A percentile compares a stretch with the other conserved stretches of the same genome.
phyloP scores from a whole-genome alignment of 2,113 vertebrate genomes.

The Paradoxurus hermaphroditus region DNA sequence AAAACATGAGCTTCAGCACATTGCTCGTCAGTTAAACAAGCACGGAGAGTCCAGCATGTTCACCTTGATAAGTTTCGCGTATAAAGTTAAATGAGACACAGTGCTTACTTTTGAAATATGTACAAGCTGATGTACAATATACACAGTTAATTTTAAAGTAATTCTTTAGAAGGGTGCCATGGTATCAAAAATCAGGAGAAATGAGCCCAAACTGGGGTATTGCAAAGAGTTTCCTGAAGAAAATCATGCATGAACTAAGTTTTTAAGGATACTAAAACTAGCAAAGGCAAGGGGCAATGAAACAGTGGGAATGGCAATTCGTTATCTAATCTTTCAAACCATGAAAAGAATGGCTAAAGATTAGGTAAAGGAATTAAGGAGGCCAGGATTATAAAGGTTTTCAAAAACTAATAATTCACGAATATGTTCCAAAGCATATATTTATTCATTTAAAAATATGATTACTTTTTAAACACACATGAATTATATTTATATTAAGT shows the following conservation, averaged over 20 bases:
- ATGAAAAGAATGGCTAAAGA: not conserved
- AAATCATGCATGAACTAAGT: not conserved
- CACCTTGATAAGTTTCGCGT: not conserved
- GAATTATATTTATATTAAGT: not conserved
- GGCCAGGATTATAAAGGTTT: not conserved
- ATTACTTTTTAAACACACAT: not conserved
- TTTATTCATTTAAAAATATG: not conserved
- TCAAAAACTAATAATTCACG: not conserved
- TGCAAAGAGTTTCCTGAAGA: not conserved
- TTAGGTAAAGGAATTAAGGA: not conserved
- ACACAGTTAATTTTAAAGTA: not conserved
- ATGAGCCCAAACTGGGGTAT: not conserved
- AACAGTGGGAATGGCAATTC: not conserved
- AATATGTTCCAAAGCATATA: not conserved
- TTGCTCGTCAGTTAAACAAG: not conserved
- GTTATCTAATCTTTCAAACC: not conserved
- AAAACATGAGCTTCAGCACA: not conserved
- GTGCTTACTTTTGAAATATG: not conserved
- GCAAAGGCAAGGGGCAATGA: not conserved
- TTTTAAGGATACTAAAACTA: not conserved
- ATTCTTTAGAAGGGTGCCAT: not conserved
- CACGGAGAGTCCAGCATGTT: not conserved
- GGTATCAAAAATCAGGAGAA: not conserved
- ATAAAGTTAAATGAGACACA: not conserved
- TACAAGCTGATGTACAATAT: not conserved